phyloP scores from a whole-genome alignment of 2,113 vertebrate genomes.

The Mastomys natalensis region DNA sequence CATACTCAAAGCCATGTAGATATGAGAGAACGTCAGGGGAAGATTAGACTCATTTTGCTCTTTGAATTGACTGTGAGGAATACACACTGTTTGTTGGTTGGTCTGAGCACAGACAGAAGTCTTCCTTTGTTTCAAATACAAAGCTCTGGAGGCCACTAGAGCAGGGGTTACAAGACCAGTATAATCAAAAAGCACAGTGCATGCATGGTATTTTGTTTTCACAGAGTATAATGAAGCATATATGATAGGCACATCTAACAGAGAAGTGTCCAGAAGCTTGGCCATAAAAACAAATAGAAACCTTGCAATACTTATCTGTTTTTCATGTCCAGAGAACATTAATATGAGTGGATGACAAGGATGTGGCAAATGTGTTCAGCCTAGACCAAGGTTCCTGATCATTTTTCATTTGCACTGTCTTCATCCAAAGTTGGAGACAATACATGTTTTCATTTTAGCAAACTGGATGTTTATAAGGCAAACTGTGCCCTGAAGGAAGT shows the following conservation, averaged over 20 bases:
- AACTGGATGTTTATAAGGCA: background rate
- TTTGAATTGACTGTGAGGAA: background rate
- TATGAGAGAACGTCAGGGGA: background rate
- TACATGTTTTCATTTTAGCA: background rate
- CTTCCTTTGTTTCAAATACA: background rate
- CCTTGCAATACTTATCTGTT: background rate
- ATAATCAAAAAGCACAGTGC: background rate
- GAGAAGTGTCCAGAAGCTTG: background rate
- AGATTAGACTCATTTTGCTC: background rate
- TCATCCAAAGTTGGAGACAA: background rate
- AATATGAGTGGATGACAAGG: background rate
- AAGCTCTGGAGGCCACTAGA: background rate
- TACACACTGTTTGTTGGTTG: background rate
- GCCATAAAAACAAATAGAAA: background rate
- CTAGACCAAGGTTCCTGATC: background rate
- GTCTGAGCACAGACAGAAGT: background rate
- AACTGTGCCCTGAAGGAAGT: background rate
- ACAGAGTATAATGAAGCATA: background rate
- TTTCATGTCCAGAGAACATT: background rate
- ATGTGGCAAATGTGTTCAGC: background rate
- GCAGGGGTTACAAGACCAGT: accelerated
- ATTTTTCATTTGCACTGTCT: background rate
- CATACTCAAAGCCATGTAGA: background rate
- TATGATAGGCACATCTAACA: background rate
- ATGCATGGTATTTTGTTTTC: background rate